Evolutionary conservation across 2,113 vertebrate genomes (phyloP).

Genomic region (Stegostoma tigrinum): DNA sequence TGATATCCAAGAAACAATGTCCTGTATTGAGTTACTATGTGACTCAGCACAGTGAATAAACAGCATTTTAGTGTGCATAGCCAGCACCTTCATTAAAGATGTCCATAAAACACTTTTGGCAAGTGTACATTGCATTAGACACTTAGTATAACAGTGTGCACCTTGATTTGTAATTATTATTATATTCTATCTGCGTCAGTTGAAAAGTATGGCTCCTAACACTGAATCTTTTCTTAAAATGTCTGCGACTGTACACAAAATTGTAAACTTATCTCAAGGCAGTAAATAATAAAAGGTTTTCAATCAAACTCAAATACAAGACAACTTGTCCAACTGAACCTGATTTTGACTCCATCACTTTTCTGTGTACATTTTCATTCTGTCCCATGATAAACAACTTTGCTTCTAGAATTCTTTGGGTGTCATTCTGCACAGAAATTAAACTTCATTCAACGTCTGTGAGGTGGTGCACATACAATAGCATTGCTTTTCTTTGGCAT

Average conservation of each 20-base stretch:
- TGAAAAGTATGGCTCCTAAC: background rate
- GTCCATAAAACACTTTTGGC: background rate
- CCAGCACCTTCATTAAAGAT: background rate
- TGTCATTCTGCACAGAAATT: background rate
- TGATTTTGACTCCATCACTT: background rate
- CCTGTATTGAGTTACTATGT: background rate
- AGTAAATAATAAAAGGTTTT: background rate
- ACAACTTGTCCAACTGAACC: background rate
- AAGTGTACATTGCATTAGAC: background rate
- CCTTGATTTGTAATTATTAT: background rate
- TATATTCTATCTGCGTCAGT: background rate
- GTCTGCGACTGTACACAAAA: background rate
- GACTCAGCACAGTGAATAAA: background rate
- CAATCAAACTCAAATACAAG: background rate
- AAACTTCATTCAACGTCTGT: background rate
- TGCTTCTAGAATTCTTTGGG: background rate
- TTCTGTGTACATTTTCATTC: background rate
- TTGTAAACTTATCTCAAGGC: background rate
- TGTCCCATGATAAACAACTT: background rate
- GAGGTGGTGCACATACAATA: background rate
- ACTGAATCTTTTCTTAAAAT: slow-evolving; percentile 4
- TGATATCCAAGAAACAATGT: background rate
- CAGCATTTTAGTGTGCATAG: background rate
- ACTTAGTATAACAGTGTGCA: background rate
- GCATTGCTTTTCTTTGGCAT: background rate